phyloP scores from a whole-genome alignment of 92 coral and sea anemone genomes.

The Actinostola sp. region DNA sequence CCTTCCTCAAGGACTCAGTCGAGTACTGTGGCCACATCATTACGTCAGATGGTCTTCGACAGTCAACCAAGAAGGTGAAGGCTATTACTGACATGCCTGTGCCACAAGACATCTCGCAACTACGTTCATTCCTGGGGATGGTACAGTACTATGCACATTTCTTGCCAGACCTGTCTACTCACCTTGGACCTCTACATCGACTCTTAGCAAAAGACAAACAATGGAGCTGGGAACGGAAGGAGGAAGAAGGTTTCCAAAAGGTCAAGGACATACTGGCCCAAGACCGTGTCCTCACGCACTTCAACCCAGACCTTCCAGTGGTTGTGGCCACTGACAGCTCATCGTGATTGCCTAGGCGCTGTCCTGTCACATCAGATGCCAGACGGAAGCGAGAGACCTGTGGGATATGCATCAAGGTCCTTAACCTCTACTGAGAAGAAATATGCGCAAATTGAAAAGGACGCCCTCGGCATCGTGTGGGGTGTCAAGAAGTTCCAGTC shows the following conservation, averaged over 20 bases:
- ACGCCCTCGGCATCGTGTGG: slow-evolving; percentile 47
- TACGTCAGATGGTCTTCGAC: slow-evolving; percentile 20
- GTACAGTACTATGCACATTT: slow-evolving; percentile 48
- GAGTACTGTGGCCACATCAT: slow-evolving; percentile 38
- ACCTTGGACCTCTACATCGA: slow-evolving; percentile 42
- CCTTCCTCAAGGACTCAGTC: slow-evolving; percentile 22
- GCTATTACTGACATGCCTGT: slow-evolving; percentile 23
- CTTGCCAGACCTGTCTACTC: slow-evolving; percentile 43
- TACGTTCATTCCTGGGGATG: slow-evolving; percentile 36
- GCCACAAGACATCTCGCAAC: slow-evolving; percentile 33
- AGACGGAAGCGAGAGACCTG: too few species aligned
- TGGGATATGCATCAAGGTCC: slow-evolving; percentile 49
- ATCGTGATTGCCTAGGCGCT: too few species aligned
- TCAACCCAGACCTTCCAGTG: too few species aligned
- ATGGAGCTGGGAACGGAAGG: too few species aligned
- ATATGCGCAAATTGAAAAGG: slow-evolving; percentile 54
- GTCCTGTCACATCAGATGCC: too few species aligned
- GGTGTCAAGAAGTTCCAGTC: slow-evolving; percentile 54
- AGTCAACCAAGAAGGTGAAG: slow-evolving; percentile 32
- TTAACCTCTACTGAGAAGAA: slow-evolving; percentile 47
- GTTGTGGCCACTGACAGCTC: too few species aligned
- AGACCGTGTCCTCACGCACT: too few species aligned
- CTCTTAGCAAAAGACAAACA: slow-evolving; percentile 42
- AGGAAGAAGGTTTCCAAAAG: too few species aligned
- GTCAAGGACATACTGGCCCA: too few species aligned